phyloP scores from a whole-genome alignment of 64 coral and sea anemone genomes.

The Dendrophyllia cribrosa region DNA sequence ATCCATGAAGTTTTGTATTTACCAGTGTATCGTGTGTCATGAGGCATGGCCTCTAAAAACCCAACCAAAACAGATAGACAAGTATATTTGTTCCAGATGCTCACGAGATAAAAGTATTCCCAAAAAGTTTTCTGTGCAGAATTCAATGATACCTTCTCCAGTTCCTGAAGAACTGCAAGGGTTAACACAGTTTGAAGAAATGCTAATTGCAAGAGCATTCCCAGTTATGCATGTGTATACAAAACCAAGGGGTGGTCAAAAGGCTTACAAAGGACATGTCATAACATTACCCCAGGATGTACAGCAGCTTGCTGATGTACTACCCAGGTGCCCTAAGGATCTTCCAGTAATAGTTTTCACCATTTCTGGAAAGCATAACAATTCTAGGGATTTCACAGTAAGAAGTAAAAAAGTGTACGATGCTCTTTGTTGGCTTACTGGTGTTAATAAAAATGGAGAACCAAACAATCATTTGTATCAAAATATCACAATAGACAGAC shows the following conservation, averaged over 20 bases:
- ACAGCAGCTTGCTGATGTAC: conserved; percentile 19
- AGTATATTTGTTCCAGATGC: conserved; percentile 66
- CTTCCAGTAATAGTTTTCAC: conserved; percentile 19
- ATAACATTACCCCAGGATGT: conserved; percentile 41
- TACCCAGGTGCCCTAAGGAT: conserved; percentile 44
- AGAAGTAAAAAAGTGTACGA: conserved; percentile 1
- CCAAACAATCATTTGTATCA: conserved; percentile 34
- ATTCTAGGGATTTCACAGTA: conserved; percentile 31
- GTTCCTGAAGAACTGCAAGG: conserved; percentile 52
- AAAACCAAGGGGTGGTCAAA: conserved; percentile 48
- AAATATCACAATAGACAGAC: conserved; percentile 12
- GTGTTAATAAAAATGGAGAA: not conserved
- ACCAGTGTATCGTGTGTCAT: conserved; percentile 35
- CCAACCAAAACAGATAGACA: not conserved
- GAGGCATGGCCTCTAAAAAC: conserved; percentile 63
- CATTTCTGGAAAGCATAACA: conserved; percentile 9
- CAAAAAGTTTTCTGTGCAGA: conserved; percentile 48
- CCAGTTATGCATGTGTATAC: conserved; percentile 51
- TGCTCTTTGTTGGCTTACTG: conserved; percentile 41
- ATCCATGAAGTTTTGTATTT: conserved; percentile 51
- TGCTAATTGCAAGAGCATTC: conserved; percentile 56
- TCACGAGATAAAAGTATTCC: conserved; percentile 26
- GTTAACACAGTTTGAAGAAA: conserved; percentile 61
- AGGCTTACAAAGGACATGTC: conserved; percentile 33
- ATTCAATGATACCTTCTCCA: conserved; percentile 49